Base-by-base conservation (phyloP, 2,113 vertebrate species). In the Equus quagga region DNA sequence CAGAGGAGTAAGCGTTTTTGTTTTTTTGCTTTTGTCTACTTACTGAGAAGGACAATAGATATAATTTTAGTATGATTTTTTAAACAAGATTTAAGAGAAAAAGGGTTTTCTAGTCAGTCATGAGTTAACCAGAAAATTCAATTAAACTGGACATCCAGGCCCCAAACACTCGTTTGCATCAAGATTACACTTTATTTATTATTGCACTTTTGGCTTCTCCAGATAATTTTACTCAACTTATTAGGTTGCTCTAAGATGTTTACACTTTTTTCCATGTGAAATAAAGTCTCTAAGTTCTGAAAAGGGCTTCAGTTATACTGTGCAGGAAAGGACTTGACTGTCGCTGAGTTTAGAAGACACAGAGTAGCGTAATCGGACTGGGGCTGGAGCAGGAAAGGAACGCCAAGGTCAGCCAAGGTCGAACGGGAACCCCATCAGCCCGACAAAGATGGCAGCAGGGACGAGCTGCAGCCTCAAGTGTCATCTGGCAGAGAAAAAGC, bases 301-400 rank as follows among this genome's bases (percentile, higher is more conserved):
- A 28, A 44, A 26, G 26, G n/a, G 5, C 67, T 41, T 13, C 12
- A 0, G 17, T 46, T 18, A n/a, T 9, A 6, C 11, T 26, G 4
- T 21, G 8, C 4, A 2, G 58, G 49, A 8, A 18, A 81, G 76
- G 67, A 9, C 26, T 41, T 5, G 3, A 1, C 26, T 4, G 26
- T n/a, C 36, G 10, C 33, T 8, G 33, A 36, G 46, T 73, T 49
- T 2, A 23, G 69, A 76, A 76, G 87, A 14, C 6, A 31, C 15
- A 44, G 17, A 2, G 4, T 4, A 14, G n/a, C 11, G 13, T 11
- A 5, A 3, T 0, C n/a, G 3, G 62, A 10, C 14, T 10, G 10
- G 62, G 36, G 26, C n/a, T 3, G 1, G 49, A 36, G 67, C 44
- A 60, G 51, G 58, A 67, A 12, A 0, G 4, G 31, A 19, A 46